Evolutionary conservation across 1,140 invertebrate genomes (phyloP).

Genomic region (Macrotrachela quadricornifera): DNA sequence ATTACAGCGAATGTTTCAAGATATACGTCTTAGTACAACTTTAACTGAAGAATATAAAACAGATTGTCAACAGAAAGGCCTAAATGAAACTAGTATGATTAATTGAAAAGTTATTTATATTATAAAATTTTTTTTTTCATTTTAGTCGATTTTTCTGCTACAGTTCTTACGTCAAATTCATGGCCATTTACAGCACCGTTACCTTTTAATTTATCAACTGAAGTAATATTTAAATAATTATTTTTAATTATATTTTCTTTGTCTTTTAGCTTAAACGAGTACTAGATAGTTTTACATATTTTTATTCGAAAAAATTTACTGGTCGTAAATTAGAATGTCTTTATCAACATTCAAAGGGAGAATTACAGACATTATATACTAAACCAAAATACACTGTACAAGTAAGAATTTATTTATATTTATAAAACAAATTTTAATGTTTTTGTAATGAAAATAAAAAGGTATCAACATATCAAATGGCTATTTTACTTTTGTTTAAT

Average conservation of each 20-base stretch:
- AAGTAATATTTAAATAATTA: conserved; percentile 33
- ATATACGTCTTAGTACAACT: conserved; percentile 91
- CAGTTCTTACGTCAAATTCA: conserved; percentile 74
- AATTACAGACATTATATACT: conserved; percentile 84
- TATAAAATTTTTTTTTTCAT: not conserved
- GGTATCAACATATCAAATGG: conserved; percentile 96
- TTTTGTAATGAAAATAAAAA: not conserved
- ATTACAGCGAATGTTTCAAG: conserved; percentile 92
- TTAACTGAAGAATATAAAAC: conserved; percentile 70
- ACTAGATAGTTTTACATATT: conserved; percentile 63
- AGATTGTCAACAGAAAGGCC: too few relatives aligned
- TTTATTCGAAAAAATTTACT: conserved; percentile 81
- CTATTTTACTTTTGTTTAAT: conserved; percentile 87
- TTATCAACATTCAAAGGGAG: conserved; percentile 92
- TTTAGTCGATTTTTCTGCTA: conserved; percentile 9
- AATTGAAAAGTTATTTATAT: not conserved
- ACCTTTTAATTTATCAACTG: conserved; percentile 67
- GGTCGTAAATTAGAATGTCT: conserved; percentile 92
- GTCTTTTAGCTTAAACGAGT: conserved; percentile 12
- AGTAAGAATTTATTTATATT: conserved; percentile 16
- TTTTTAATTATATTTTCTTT: conserved; percentile 25
- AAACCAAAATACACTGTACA: conserved; percentile 38
- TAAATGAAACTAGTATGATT: too few relatives aligned
- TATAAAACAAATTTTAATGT: not conserved
- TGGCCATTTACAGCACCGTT: conserved; percentile 91